Percentiles rank a stretch among this genome's conserved stretches.
Evolutionary conservation across 2,888 invertebrate genomes (phyloP).

Genomic region (Tiphia femorata): DNA sequence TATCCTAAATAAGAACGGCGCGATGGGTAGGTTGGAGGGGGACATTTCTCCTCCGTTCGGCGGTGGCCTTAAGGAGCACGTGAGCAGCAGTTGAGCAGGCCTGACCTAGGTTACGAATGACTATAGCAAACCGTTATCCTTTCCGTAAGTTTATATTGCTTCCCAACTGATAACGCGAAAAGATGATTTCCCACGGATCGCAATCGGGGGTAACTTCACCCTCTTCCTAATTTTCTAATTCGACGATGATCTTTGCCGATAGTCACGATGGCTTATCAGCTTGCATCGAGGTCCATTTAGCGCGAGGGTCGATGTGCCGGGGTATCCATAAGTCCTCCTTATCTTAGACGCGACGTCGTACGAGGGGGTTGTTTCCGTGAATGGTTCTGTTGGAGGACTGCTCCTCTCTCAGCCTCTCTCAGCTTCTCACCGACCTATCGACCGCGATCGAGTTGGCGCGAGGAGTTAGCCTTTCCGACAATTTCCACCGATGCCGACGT

Average conservation of each 20-base stretch:
- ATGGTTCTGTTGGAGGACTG: conserved; percentile 2
- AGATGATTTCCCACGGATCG: no score
- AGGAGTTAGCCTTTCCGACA: no score
- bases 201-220: conserved; percentile 15
- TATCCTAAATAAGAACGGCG: no score
- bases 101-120: no score
- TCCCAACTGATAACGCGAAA: no score
- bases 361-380: conserved; percentile 17
- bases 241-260: conserved; percentile 28
- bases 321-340: conserved; percentile 39
- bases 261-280: conserved; percentile 27
- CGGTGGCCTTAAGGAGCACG: no score
- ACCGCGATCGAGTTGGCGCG: no score
- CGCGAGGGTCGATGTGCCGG: conserved; percentile 8
- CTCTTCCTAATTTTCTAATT: conserved; percentile 29
- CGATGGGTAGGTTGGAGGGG: no score
- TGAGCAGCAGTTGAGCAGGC: no score
- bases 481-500: background rate
- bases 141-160: no score
- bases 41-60: no score
- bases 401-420: background rate
- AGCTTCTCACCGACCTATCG: background rate
- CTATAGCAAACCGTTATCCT: no score
- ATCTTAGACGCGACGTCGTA: conserved; percentile 30
- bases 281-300: conserved; percentile 2